Evolutionary conservation across 2,888 invertebrate genomes (phyloP), one percentile per base, ranked within the genome.

Genomic region (Diploptera punctata): DNA sequence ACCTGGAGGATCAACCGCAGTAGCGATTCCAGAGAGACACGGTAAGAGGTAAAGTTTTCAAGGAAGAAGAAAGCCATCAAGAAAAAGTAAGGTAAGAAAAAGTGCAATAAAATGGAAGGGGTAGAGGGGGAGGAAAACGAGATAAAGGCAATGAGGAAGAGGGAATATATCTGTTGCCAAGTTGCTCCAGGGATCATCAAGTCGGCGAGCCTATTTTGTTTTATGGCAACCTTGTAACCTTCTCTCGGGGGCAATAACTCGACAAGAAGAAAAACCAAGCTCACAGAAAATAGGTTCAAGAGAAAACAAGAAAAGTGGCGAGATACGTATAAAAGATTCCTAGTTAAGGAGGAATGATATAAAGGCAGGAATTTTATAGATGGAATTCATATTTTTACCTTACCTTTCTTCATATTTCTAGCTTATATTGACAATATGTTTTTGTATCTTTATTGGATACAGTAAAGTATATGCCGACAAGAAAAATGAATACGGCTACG

Each of bases 131-230:
- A 10, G 24, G 54, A 21, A 33, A 24, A 24, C 16, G 47, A 24
- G 18, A n/a, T 44, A 24, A 44, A 24, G 43, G 65, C 43, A 65
- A 44, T 65, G 44, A 65, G 38, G 44, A 26, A 9, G 19, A 49
- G 26, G 54, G 13, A 13, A 54, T 21, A 57, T 57, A 57, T 57
- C 57, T 57, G 52, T 57, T 57, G 31, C 57, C 57, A 57, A 31
- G 57, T 57, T 57, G 65, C 44, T 65, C 26, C 10, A 26, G 65
- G 65, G 44, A 65, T 65, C 65, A 65, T 65, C 65, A 65, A 65
- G 65, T 65, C 44, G 47, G 65, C 65, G 44, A 65, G 43, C 65
- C 65, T 65, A 65, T 65, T 65, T 65, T 65, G 65, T 65, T 65
- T 65, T 65, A 65, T 65, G 65, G 65, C 65, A 65, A 47, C 44